A percentile compares a stretch with the other conserved stretches of the same genome.
Evolutionary conservation across 2,888 invertebrate genomes (phyloP).

Genomic region (Erpobdella octoculata): DNA sequence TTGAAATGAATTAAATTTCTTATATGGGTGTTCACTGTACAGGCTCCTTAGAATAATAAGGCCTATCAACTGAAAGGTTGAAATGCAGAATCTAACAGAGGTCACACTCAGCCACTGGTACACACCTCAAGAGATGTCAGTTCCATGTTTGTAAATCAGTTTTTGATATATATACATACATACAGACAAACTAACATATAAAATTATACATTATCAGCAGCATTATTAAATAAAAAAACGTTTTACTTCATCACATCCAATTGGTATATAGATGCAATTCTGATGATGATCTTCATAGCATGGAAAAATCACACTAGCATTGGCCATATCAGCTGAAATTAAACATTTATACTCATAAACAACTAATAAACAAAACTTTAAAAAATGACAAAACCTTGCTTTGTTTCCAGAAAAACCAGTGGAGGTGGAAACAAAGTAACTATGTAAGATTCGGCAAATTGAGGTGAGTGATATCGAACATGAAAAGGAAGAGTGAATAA

Average conservation of each 20-base stretch:
- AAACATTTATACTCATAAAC: neutral
- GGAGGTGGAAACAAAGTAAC: neutral
- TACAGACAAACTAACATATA: too few relatives aligned
- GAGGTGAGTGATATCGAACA: slow-evolving; percentile 17
- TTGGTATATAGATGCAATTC: neutral
- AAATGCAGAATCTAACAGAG: too few relatives aligned
- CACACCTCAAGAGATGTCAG: too few relatives aligned
- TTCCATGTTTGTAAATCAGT: too few relatives aligned
- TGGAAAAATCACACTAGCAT: neutral
- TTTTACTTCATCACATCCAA: neutral
- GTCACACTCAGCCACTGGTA: too few relatives aligned
- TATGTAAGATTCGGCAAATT: neutral
- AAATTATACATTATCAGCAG: too few relatives aligned
- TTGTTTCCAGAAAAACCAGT: slow-evolving; percentile 4
- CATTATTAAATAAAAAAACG: neutral
- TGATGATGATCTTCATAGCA: neutral
- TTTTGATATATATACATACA: too few relatives aligned
- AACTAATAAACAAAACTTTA: neutral
- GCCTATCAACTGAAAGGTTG: too few relatives aligned
- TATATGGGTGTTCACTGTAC: too few relatives aligned
- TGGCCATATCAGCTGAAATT: neutral
- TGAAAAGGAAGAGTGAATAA: slow-evolving; percentile 15
- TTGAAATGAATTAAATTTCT: too few relatives aligned
- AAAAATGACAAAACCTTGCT: neutral
- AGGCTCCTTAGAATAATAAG: too few relatives aligned